phyloP scores from a whole-genome alignment of 2,797 vertebrate species.

The Apodemus agrarius region DNA sequence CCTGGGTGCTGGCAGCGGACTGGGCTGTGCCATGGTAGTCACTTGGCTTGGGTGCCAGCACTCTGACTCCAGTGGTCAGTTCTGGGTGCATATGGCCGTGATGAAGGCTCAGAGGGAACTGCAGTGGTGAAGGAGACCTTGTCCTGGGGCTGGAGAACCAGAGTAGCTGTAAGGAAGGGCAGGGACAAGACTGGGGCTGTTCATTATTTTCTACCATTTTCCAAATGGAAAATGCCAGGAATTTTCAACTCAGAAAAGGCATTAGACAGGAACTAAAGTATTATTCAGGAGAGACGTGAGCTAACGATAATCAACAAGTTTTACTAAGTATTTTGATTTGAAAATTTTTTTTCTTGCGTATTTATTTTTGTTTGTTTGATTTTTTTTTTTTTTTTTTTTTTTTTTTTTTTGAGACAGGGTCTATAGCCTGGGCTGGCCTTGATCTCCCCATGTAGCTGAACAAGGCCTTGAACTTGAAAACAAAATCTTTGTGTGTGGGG shows the following conservation, averaged over 20 bases:
- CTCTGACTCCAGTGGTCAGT: background rate
- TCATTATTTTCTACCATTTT: background rate
- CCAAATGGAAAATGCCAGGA: background rate
- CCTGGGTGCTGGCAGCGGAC: background rate
- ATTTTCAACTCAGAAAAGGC: slow-evolving; percentile 1
- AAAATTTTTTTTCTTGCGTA: background rate
- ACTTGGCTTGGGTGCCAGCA: background rate
- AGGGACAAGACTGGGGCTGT: background rate
- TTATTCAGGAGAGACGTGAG: background rate
- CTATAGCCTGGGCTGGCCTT: background rate
- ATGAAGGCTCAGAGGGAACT: background rate
- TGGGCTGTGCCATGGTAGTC: background rate
- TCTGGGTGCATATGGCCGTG: background rate
- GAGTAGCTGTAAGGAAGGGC: background rate
- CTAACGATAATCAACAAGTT: background rate
- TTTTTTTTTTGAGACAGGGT: background rate
- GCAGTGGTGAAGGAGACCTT: background rate
- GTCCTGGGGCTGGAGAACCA: background rate
- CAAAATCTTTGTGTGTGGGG: background rate
- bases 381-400: background rate
- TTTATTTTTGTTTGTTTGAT: background rate
- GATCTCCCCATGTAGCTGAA: background rate
- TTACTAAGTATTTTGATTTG: slow-evolving; percentile 25
- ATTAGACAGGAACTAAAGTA: background rate
- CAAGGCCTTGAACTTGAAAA: background rate